Evolutionary conservation across 2,888 invertebrate species (phyloP).

Genomic region (Ypsolopha sequella): DNA sequence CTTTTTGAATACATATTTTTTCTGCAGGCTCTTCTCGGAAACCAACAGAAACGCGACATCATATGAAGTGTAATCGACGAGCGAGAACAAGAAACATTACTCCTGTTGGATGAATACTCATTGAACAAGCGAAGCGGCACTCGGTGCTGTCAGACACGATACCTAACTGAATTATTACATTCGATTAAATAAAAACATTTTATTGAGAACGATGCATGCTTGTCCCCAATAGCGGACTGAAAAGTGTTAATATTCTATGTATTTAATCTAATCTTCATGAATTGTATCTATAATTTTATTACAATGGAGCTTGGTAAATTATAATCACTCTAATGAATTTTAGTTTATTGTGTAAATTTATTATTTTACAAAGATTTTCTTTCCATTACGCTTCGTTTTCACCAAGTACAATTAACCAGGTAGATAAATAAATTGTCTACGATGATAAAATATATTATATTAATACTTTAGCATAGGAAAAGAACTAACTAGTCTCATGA

Average conservation of each 20-base stretch:
- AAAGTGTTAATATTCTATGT: too few species aligned
- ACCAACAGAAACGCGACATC: conserved; percentile 55
- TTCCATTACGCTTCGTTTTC: conserved; percentile 55
- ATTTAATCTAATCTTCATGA: neutral
- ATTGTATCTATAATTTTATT: neutral
- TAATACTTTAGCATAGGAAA: conserved; percentile 54
- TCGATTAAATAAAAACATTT: too few species aligned
- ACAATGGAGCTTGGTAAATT: conserved; percentile 17
- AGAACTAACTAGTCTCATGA: conserved; percentile 65
- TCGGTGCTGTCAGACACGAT: too few species aligned
- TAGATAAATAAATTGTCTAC: neutral
- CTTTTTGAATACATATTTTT: too few species aligned
- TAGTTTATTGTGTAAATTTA: conserved; percentile 10
- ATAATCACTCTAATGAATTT: conserved; percentile 10
- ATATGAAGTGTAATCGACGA: conserved; percentile 24
- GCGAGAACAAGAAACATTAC: neutral
- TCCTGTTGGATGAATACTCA: neutral
- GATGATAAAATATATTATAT: conserved; percentile 18
- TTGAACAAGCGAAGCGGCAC: too few species aligned
- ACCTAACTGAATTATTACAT: too few species aligned
- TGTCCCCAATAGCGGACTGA: too few species aligned
- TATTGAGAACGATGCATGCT: too few species aligned
- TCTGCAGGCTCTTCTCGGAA: conserved; percentile 57
- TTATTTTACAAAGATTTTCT: conserved; percentile 37
- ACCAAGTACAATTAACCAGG: conserved; percentile 46